Evolutionary conservation across 2,888 invertebrate species (phyloP).

Genomic region (Tribolium freemani): DNA sequence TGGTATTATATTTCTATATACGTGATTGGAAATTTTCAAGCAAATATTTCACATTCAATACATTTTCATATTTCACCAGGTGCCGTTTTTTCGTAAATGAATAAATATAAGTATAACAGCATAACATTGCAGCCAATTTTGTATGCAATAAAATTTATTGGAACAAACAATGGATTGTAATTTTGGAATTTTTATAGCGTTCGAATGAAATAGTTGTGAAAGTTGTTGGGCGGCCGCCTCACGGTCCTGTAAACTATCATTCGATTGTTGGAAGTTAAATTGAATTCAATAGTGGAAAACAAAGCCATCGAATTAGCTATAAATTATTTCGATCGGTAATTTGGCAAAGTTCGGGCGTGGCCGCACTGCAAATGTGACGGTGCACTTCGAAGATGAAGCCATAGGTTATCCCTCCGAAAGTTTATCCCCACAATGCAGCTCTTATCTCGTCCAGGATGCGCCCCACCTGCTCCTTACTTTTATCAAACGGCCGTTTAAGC

Average conservation of each 20-base stretch:
- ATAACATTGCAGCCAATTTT: no score
- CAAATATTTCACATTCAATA: no score
- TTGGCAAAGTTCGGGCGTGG: conserved; percentile 43
- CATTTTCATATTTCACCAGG: no score
- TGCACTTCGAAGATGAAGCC: conserved; percentile 49
- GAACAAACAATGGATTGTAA: no score
- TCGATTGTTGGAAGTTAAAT: conserved; percentile 33
- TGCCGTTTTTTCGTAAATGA: no score
- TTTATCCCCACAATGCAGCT: conserved; percentile 21
- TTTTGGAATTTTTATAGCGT: no score
- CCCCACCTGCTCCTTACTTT: conserved; percentile 46
- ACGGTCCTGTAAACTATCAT: conserved; percentile 20
- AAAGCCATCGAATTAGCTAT: conserved; percentile 34
- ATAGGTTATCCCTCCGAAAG: conserved; percentile 33
- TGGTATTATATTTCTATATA: background rate
- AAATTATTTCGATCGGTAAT: conserved; percentile 36
- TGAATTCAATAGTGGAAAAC: conserved; percentile 35
- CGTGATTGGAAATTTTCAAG: background rate
- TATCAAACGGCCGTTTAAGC: conserved; percentile 42
- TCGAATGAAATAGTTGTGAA: no score
- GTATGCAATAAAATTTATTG: no score
- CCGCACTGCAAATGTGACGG: conserved; percentile 46
- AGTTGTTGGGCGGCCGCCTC: conserved; percentile 3
- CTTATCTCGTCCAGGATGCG: conserved; percentile 27
- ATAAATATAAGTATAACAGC: no score